These are phyloP conservation scores for Fulmarus glacialis DNA, from an alignment of 2,113 vertebrate species.

Conservation along the genomic window DNA sequence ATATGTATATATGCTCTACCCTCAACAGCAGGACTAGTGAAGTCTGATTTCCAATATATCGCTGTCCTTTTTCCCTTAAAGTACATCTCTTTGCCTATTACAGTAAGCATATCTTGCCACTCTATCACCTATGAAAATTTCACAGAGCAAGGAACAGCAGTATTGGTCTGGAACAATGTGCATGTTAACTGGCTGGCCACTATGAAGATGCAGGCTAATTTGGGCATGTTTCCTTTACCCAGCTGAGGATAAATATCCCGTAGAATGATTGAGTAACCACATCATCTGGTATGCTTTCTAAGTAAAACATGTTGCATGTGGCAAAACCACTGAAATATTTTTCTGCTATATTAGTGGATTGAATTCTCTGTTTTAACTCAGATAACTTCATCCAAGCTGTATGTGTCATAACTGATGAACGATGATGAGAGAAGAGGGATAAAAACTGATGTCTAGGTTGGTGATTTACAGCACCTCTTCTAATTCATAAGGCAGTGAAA, in stretches of 20 bases:
- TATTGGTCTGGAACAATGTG: not conserved
- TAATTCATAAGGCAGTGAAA: not conserved
- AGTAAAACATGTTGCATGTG: not conserved
- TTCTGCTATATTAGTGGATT: not conserved
- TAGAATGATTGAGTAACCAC: not conserved
- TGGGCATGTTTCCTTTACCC: not conserved
- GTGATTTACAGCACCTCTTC: not conserved
- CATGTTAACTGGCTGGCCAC: not conserved
- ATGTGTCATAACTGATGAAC: not conserved
- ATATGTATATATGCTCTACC: too few relatives aligned
- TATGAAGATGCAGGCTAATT: not conserved
- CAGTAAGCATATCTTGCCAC: not conserved
- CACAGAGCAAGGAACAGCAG: not conserved
- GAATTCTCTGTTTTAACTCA: not conserved
- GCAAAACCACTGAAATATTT: not conserved
- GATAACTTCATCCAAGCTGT: not conserved
- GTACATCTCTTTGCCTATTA: not conserved
- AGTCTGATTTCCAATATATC: not conserved
- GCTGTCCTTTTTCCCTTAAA: not conserved
- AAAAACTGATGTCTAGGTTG: not conserved
- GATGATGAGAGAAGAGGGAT: not conserved
- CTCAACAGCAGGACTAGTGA: not conserved
- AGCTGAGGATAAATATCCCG: not conserved
- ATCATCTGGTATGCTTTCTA: not conserved
- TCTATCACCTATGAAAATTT: not conserved